phyloP scores from a whole-genome alignment of 2,113 vertebrate species.

The Lagopus leucura region DNA sequence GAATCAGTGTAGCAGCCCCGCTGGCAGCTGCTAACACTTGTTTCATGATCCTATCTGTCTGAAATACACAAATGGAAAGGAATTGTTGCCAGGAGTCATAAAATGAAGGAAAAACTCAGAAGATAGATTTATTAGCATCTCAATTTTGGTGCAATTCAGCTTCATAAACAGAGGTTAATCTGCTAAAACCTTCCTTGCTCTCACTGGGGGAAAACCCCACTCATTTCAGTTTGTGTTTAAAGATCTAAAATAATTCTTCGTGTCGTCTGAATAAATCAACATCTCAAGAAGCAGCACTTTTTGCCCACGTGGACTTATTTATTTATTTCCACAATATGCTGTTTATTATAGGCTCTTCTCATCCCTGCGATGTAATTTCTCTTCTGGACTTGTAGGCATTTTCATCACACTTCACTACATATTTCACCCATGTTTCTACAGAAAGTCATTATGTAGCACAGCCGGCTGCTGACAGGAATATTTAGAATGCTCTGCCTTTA shows the following conservation, averaged over 20 bases:
- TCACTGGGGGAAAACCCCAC: neutral
- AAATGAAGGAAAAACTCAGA: constrained; percentile 39
- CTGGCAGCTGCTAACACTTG: constrained; percentile 25
- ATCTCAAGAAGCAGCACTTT: neutral
- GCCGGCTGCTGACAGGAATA: neutral
- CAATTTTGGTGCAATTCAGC: constrained; percentile 26
- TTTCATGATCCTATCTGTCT: constrained; percentile 44
- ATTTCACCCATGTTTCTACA: constrained; percentile 41
- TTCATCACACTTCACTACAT: constrained; percentile 23
- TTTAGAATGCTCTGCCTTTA: constrained; percentile 42
- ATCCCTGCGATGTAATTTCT: neutral
- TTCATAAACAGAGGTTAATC: constrained; percentile 53
- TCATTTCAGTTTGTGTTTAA: constrained; percentile 21
- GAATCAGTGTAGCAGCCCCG: neutral
- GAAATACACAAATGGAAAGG: constrained; percentile 41
- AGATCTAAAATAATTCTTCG: constrained; percentile 12
- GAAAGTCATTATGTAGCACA: constrained; percentile 1
- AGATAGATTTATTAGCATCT: constrained; percentile 45
- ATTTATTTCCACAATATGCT: neutral
- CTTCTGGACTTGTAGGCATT: constrained; percentile 20
- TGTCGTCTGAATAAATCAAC: constrained; percentile 37
- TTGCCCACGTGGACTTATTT: neutral
- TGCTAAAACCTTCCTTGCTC: constrained; percentile 20
- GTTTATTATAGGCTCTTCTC: constrained; percentile 14
- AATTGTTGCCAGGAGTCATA: constrained; percentile 51